Percentiles rank a stretch among this genome's conserved stretches.
These are phyloP conservation scores for Drosophila vallismaia DNA, from an alignment of 2,888 invertebrate genomes.

Conservation along the genomic window DNA sequence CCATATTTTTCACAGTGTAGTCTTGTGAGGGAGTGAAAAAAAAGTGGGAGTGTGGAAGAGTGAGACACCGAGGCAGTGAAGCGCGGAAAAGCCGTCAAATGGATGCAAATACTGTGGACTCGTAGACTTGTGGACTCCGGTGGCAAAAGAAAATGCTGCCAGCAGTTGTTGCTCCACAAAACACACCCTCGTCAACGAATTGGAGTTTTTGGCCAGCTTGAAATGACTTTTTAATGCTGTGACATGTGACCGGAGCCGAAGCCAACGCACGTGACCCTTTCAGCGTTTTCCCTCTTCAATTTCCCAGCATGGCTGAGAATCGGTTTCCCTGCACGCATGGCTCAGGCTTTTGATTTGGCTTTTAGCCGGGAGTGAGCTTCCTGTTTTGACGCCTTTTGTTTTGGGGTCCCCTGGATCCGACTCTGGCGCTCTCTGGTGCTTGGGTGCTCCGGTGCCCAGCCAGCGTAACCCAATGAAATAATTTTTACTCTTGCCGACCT, in stretches of 20 bases:
- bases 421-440: neutral
- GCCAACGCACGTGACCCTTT: constrained; percentile 19
- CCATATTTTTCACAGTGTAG: constrained; percentile 2
- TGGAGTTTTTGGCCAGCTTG: constrained; percentile 3
- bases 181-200: neutral
- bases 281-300: constrained; percentile 13
- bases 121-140: too few relatives aligned
- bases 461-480: constrained; percentile 42
- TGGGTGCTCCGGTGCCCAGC: constrained; percentile 11
- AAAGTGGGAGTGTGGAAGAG: constrained; percentile 3
- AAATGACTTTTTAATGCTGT: constrained; percentile 41
- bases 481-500: constrained; percentile 34
- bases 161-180: constrained; percentile 18
- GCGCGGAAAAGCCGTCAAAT: constrained; percentile 44
- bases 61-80: constrained; percentile 35
- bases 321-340: constrained; percentile 40
- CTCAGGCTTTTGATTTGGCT: constrained; percentile 28
- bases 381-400: constrained; percentile 43
- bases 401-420: constrained; percentile 4
- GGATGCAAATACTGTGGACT: constrained; percentile 33
- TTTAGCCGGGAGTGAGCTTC: constrained; percentile 22
- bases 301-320: constrained; percentile 11
- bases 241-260: constrained; percentile 23
- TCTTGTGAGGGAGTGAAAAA: constrained; percentile 7
- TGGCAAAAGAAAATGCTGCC: constrained; percentile 30